A percentile compares a stretch with the other conserved stretches of the same genome.
These are phyloP conservation scores for Leptothorax acervorum DNA, from an alignment of 2,888 invertebrate genomes.

Conservation along the genomic window DNA sequence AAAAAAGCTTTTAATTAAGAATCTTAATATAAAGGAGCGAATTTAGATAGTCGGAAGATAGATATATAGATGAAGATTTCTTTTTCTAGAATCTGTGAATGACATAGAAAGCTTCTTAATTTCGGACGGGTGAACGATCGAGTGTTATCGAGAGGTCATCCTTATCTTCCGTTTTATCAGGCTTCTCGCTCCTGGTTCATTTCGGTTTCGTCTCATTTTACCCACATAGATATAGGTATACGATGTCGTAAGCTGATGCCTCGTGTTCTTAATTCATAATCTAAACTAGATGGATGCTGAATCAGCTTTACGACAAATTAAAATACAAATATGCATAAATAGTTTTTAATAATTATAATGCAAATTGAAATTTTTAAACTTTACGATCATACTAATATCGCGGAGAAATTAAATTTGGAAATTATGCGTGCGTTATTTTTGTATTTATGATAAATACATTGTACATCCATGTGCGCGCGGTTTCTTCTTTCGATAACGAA, in stretches of 20 bases:
- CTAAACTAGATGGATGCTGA: not conserved
- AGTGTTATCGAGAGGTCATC: constrained; percentile 79
- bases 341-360: not conserved
- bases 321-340: not conserved
- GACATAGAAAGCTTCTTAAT: constrained; percentile 46
- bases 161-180: constrained; percentile 71
- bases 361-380: not conserved
- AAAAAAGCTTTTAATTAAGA: not conserved
- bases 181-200: constrained; percentile 67
- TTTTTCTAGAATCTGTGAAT: constrained; percentile 61
- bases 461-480: not conserved
- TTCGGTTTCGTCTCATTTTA: constrained; percentile 58
- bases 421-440: not conserved
- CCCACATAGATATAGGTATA: constrained; percentile 57
- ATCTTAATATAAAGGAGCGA: not conserved
- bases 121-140: constrained; percentile 60
- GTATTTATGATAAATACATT: not conserved
- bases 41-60: not conserved
- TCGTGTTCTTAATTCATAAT: constrained; percentile 5
- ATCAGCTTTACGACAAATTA: not conserved
- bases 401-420: not conserved
- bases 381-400: not conserved
- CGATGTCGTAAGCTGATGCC: not conserved
- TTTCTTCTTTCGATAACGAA: not conserved
- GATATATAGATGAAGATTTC: constrained; percentile 15